phyloP scores from a whole-genome alignment of 2,113 vertebrate genomes.

The Mesitornis unicolor region DNA sequence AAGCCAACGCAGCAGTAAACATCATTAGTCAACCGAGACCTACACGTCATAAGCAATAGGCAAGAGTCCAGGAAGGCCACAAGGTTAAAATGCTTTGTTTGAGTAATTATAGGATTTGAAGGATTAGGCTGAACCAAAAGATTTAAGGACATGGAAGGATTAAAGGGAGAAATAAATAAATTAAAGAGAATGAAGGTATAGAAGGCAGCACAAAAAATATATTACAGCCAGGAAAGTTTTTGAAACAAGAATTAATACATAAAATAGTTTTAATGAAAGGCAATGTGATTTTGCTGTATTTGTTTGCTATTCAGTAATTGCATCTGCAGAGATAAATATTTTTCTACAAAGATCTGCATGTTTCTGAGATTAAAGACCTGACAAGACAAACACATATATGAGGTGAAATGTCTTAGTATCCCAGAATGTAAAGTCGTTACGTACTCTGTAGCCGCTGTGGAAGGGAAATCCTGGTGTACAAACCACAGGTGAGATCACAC shows the following conservation, averaged over 20 bases:
- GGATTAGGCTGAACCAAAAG: constrained; percentile 40
- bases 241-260: neutral
- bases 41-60: constrained; percentile 25
- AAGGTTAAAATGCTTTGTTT: constrained; percentile 66
- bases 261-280: neutral
- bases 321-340: neutral
- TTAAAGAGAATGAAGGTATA: neutral
- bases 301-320: neutral
- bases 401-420: neutral
- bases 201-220: neutral
- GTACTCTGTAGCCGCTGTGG: neutral
- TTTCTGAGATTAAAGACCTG: neutral
- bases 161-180: constrained; percentile 53
- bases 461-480: neutral
- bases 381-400: neutral
- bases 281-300: neutral
- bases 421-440: neutral
- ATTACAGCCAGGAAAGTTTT: neutral
- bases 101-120: constrained; percentile 63
- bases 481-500: neutral
- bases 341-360: neutral
- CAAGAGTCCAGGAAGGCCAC: constrained; percentile 46
- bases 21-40: constrained; percentile 44
- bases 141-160: constrained; percentile 52
- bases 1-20: constrained; percentile 28